Percentiles rank a stretch among this genome's conserved stretches.
Evolutionary conservation across 2,113 vertebrate genomes (phyloP).

Genomic region (Antechinus flavipes): DNA sequence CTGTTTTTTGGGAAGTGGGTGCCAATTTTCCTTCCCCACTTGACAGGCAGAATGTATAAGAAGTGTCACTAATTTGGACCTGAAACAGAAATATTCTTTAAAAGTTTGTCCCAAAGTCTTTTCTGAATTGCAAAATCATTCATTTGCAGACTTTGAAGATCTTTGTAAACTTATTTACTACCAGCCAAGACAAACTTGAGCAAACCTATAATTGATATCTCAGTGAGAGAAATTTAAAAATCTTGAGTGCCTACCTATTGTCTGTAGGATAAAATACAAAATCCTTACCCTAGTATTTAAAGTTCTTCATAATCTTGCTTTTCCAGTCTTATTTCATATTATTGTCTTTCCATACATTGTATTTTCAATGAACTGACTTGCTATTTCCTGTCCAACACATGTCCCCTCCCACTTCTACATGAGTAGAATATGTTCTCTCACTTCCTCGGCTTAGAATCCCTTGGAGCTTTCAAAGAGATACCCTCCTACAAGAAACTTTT

Average conservation of each 20-base stretch:
- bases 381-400: not conserved
- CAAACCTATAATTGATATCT: not conserved
- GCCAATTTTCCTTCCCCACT: not conserved
- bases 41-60: not conserved
- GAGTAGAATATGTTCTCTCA: not conserved
- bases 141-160: not conserved
- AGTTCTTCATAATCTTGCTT: not conserved
- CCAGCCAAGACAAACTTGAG: not conserved
- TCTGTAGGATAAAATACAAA: not conserved
- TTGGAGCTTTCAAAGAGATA: not conserved
- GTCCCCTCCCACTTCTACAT: not conserved
- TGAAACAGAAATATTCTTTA: not conserved
- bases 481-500: not conserved
- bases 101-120: constrained; percentile 5
- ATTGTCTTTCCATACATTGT: not conserved
- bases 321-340: not conserved
- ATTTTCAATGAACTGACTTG: not conserved
- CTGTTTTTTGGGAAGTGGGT: not conserved
- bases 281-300: not conserved
- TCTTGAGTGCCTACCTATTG: not conserved
- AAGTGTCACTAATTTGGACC: constrained; percentile 4
- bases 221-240: not conserved
- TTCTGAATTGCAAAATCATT: not conserved
- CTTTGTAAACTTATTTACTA: not conserved
- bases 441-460: not conserved